A percentile compares a stretch with the other conserved stretches of the same genome.
Conservation (phyloP, 2,113 vertebrate genomes). For the Vombatus ursinus region DNA sequence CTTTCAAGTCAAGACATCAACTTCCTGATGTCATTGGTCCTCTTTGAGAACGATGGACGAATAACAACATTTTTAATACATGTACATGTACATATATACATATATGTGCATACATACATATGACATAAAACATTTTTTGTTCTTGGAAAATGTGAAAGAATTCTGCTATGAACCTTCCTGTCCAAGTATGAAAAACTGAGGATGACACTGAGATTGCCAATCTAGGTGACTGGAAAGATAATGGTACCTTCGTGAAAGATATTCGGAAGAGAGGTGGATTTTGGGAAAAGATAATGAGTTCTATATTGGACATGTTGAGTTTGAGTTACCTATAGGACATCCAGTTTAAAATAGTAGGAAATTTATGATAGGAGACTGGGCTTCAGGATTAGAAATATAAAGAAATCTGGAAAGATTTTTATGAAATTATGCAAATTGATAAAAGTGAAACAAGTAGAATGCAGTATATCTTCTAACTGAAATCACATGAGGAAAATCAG, state of each 20-base stretch:
- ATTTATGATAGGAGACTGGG: not conserved
- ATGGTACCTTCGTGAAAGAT: not conserved
- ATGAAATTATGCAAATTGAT: not conserved
- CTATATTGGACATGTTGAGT: conserved; percentile 1
- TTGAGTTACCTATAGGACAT: not conserved
- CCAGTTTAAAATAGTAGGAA: not conserved
- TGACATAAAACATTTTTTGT: not conserved
- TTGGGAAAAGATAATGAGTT: not conserved
- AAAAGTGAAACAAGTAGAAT: not conserved
- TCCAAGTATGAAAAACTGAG: not conserved
- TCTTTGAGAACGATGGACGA: not conserved
- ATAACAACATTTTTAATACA: not conserved
- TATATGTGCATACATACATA: no score
- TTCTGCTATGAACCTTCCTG: not conserved
- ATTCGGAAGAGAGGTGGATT: not conserved
- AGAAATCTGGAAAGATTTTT: not conserved
- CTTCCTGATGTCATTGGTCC: not conserved
- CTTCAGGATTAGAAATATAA: not conserved
- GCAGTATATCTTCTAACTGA: not conserved
- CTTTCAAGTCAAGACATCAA: not conserved
- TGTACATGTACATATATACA: not conserved
- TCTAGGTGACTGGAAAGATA: not conserved
- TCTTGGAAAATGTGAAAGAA: not conserved
- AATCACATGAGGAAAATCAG: not conserved
- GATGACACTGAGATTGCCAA: not conserved